Percentiles rank a stretch among this genome's conserved stretches.
These are phyloP conservation scores for Calameuta pallipes DNA, from an alignment of 2,888 invertebrate species.

Conservation along the genomic window DNA sequence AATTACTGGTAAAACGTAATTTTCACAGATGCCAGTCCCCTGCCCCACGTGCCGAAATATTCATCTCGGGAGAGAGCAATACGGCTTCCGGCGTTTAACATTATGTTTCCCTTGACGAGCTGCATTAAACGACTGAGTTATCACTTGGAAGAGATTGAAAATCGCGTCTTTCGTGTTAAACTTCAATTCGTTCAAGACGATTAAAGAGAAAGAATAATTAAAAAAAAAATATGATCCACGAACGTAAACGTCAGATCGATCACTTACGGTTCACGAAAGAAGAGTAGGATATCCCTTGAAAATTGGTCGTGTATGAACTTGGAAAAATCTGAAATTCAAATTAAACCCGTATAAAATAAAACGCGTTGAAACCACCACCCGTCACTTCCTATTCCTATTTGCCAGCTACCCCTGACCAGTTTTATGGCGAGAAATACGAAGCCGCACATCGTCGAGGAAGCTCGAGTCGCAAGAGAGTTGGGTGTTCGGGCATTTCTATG, in stretches of 20 bases:
- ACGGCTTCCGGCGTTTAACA: background rate
- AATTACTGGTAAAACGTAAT: background rate
- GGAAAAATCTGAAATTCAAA: slow-evolving; percentile 49
- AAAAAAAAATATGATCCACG: too few species aligned
- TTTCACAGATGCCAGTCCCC: background rate
- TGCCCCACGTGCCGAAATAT: background rate
- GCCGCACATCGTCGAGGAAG: background rate
- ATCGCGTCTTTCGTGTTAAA: background rate
- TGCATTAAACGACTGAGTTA: background rate
- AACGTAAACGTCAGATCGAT: background rate
- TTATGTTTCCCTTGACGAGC: background rate
- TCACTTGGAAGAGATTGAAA: background rate
- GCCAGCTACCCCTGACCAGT: slow-evolving; percentile 11
- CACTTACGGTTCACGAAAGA: background rate
- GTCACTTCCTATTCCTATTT: slow-evolving; percentile 6
- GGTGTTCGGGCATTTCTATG: background rate
- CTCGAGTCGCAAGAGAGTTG: background rate
- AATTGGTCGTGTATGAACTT: slow-evolving; percentile 43
- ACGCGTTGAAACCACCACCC: slow-evolving; percentile 21
- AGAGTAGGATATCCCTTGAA: slow-evolving; percentile 13
- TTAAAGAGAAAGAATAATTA: background rate
- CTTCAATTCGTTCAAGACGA: background rate
- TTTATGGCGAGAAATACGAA: slow-evolving; percentile 20
- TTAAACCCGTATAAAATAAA: slow-evolving; percentile 33
- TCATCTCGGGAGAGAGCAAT: background rate